phyloP scores from a whole-genome alignment of 2,888 invertebrate genomes.

The Bombylius discolor region DNA sequence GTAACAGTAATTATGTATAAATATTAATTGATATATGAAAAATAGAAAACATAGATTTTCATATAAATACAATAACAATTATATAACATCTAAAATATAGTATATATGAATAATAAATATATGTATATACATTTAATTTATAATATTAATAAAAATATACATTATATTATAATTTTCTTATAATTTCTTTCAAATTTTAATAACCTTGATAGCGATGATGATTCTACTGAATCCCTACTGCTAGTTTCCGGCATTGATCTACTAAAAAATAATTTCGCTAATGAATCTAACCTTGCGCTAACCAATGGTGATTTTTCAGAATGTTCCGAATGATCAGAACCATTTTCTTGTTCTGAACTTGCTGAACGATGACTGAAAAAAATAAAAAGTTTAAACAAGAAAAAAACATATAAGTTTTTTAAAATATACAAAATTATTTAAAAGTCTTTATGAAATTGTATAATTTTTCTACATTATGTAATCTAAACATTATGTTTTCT shows the following conservation, averaged over 20 bases:
- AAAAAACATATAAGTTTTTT: too few species aligned
- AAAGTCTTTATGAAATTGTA: not conserved
- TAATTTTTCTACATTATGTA: too few species aligned
- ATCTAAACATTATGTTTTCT: too few species aligned
- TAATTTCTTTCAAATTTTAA: not conserved
- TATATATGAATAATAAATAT: too few species aligned
- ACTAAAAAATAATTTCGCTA: constrained; percentile 62
- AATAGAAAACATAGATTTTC: too few species aligned
- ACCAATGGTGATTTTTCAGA: constrained; percentile 53
- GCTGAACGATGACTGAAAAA: constrained; percentile 41
- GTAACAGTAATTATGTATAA: too few species aligned
- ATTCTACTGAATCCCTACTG: constrained; percentile 37
- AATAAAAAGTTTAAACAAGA: constrained; percentile 8
- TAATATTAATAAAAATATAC: too few species aligned
- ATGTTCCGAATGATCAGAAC: constrained; percentile 35
- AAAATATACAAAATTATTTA: too few species aligned
- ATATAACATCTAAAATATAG: too few species aligned
- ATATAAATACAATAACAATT: too few species aligned
- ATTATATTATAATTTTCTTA: not conserved
- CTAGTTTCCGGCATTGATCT: constrained; percentile 39
- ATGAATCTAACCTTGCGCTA: constrained; percentile 58
- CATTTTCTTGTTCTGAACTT: constrained; percentile 46
- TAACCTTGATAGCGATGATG: constrained; percentile 35
- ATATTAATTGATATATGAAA: too few species aligned
- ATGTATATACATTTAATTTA: too few species aligned